Base-by-base conservation (phyloP, 2,888 invertebrate genomes). In the Cheilosia vulpina region DNA sequence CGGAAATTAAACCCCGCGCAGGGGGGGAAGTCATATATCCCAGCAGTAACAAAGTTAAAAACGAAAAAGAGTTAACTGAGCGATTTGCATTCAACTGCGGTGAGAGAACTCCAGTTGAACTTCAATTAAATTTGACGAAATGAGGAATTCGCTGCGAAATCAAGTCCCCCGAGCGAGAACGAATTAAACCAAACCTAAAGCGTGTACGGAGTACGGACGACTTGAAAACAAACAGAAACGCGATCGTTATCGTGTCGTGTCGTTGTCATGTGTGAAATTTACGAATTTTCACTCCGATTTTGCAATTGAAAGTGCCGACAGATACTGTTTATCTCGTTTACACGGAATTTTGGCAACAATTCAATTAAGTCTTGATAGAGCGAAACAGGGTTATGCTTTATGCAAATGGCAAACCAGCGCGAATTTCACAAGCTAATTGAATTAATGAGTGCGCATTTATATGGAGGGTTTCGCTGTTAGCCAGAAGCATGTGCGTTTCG, bases 121-220 rank as follows among this genome's bases (percentile, higher is more conserved):
- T 77, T 68, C 60, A 77, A 77, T 77, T 77, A 77, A 68, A 68
- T 62, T 77, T 77, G 76, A 66, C 60, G 52, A 68, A 68, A 68
- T 34, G 66, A 76, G 43, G 24, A 77, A 77, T 68, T 52, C 50
- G 50, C n/a, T 43, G 43, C 55, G 55, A 24, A 47, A 34, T 58
- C 24, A 50, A 71, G 47, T 15, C n/a, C 41, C 53, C n/a, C 53
- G 24, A 34, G 13, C 11, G 34, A 5, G 7, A 21, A n/a, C 24
- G 38, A 58, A 53, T 41, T 19, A 53, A 45, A 19, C 13, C 34
- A 27, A 52, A 41, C 3, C 9, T 31, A 34, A 63, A 34, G 7
- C 9, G 34, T 4, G 50, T 27, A 7, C 27, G 27, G 27, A 6
- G 7, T 27, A 27, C 34, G 47, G 50, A 50, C n/a, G 50, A 38